Conservation (phyloP, 1,140 invertebrate species). For the Bombus cullumanus region DNA sequence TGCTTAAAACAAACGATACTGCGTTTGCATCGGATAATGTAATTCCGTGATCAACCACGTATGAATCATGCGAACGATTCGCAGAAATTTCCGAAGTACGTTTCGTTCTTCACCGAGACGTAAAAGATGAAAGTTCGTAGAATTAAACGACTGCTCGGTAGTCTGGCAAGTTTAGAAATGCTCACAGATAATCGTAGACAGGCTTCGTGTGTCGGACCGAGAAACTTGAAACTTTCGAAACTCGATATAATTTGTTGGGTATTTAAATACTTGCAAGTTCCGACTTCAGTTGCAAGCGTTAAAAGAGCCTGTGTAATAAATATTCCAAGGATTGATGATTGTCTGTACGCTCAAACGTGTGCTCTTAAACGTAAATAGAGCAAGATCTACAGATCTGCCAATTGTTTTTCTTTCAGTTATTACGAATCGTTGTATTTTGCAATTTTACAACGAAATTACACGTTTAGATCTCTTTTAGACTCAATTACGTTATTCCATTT, state of each 20-base stretch:
- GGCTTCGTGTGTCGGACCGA: not conserved
- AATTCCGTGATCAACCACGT: not conserved
- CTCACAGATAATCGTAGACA: not conserved
- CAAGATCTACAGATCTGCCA: accelerated
- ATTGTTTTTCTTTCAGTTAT: not conserved
- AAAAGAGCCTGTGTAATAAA: not conserved
- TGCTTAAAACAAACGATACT: not conserved
- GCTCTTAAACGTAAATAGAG: not conserved
- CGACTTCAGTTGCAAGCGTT: not conserved
- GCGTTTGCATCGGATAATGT: not conserved
- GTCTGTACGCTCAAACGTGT: too few relatives aligned
- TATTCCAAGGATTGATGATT: not conserved
- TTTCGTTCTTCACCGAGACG: too few relatives aligned
- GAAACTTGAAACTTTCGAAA: slow-evolving; percentile 13
- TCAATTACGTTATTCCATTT: too few relatives aligned
- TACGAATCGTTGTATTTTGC: not conserved
- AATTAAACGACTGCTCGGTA: not conserved
- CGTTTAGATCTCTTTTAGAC: too few relatives aligned
- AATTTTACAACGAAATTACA: not conserved
- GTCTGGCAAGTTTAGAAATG: not conserved
- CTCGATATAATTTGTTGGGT: slow-evolving; percentile 14
- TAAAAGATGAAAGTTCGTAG: too few relatives aligned
- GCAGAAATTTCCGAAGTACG: not conserved
- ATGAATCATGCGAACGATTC: not conserved
- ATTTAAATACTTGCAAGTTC: slow-evolving; percentile 1